Base-by-base conservation (phyloP, 1,140 invertebrate species). In the Himalopsyche phryganea region DNA sequence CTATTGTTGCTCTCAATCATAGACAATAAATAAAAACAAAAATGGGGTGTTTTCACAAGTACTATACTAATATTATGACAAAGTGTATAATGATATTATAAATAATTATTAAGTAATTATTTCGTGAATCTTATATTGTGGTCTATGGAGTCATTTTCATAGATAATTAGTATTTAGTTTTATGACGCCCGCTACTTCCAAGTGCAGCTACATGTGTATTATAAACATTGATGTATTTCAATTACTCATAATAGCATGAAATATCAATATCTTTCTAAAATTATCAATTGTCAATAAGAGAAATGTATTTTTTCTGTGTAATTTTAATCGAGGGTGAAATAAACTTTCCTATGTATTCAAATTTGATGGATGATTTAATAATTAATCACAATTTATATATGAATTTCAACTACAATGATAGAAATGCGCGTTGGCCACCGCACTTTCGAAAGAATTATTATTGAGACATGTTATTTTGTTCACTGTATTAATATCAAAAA, bases 291-390 rank as follows among this genome's bases (percentile, higher is more conserved):
- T 55, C 48, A 52, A 48, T 63, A 53, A 52, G 48, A 58, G 56
- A 58, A 40, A 58, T 20, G 57, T 61, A 50, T 63, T 63, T 63
- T 63, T 63, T 63, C 41, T 63, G 61, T 63, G 61, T 59, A 59
- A 50, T 48, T 49, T 32, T 56, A 57, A 44, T 49, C 45, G 23
- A 56, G 45, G 47, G 18, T 40, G 13, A 14, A 40, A n/a, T 40
- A 40, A 40, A 15, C 15, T 6, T 40, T 28, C 3, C 23, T 5
- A 28, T 28, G 3, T 28, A 28, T 3, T 9, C 23, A 28, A 9
- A 28, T 28, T 28, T 28, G 3, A 5, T 28, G 23, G 9, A 28
- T 28, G 4, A 5, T 9, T 28, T 28, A 3, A 28, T 28, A 28
- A 9, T 28, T 28, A 28, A 28, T 28, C 4, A 28, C 9, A 3